phyloP scores from a whole-genome alignment of 2,888 invertebrate species.

The Andrena fulva region DNA sequence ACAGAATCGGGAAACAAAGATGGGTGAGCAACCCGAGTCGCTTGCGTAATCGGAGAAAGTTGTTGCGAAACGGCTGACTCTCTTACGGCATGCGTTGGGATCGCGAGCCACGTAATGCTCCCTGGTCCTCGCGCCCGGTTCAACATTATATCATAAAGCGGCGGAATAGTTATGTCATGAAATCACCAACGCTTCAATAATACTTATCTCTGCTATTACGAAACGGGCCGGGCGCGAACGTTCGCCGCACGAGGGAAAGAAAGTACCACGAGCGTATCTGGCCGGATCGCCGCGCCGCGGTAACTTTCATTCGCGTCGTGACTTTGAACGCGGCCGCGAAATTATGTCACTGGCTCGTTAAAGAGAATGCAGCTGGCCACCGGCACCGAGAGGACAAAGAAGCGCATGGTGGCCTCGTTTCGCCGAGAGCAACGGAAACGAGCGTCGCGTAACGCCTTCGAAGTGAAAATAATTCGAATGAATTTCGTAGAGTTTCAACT shows the following conservation, averaged over 20 bases:
- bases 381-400: not conserved
- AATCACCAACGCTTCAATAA: not conserved
- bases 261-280: not conserved
- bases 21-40: slow-evolving; percentile 73
- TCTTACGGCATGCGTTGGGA: slow-evolving; percentile 29
- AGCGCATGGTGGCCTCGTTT: slow-evolving; percentile 11
- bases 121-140: slow-evolving; percentile 24
- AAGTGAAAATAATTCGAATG: not conserved
- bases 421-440: not conserved
- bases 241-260: slow-evolving; percentile 12
- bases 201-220: slow-evolving; percentile 27
- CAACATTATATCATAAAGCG: slow-evolving; percentile 70
- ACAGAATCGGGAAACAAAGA: slow-evolving; percentile 70
- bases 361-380: not conserved
- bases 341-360: slow-evolving; percentile 26
- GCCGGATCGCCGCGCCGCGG: not conserved
- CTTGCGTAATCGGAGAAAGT: slow-evolving; percentile 80
- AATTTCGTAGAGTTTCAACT: slow-evolving; percentile 19
- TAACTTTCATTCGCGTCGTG: slow-evolving; percentile 15
- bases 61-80: slow-evolving; percentile 74
- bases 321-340: slow-evolving; percentile 31
- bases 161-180: slow-evolving; percentile 46
- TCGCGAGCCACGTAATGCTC: slow-evolving; percentile 46
- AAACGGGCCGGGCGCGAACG: not conserved
- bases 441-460: not conserved